phyloP scores from a whole-genome alignment of 1,140 invertebrate genomes.

The Nautilus pompilius region DNA sequence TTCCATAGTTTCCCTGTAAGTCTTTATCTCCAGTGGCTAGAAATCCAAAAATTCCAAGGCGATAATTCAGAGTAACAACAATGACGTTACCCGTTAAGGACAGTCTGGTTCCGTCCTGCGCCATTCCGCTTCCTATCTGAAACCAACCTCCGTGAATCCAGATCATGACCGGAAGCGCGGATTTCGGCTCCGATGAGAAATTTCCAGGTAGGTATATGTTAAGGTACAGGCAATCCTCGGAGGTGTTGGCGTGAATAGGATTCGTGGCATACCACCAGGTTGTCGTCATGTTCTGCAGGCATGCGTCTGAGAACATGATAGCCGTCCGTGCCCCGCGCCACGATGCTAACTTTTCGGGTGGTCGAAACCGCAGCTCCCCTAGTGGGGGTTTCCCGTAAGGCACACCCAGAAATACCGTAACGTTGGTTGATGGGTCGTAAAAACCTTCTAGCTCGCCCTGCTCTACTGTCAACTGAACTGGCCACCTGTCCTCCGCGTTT shows the following conservation, averaged over 20 bases:
- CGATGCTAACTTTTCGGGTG: not conserved
- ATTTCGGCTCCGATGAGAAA: not conserved
- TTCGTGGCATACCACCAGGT: not conserved
- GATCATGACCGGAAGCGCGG: conserved; percentile 17
- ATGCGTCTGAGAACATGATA: not conserved
- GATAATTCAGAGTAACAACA: conserved; percentile 59
- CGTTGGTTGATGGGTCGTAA: not conserved
- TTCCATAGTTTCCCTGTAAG: conserved; percentile 26
- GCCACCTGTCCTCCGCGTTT: too few species aligned
- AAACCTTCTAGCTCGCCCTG: not conserved
- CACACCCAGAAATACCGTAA: not conserved
- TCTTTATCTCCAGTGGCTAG: conserved; percentile 61
- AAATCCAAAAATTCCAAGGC: conserved; percentile 57
- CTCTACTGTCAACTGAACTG: too few species aligned
- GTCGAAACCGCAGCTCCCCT: not conserved
- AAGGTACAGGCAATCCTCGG: conserved; percentile 88
- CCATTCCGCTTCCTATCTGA: conserved; percentile 28
- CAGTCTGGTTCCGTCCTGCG: conserved; percentile 31
- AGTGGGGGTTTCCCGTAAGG: not conserved
- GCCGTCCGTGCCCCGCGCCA: not conserved
- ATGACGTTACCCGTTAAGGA: conserved; percentile 52
- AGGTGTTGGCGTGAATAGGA: not conserved
- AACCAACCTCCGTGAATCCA: conserved; percentile 33
- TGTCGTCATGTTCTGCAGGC: not conserved
- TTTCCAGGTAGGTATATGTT: conserved; percentile 79